These are phyloP conservation scores for Pygocentrus nattereri DNA, from an alignment of 2,797 vertebrate genomes.

Conservation along the genomic window DNA sequence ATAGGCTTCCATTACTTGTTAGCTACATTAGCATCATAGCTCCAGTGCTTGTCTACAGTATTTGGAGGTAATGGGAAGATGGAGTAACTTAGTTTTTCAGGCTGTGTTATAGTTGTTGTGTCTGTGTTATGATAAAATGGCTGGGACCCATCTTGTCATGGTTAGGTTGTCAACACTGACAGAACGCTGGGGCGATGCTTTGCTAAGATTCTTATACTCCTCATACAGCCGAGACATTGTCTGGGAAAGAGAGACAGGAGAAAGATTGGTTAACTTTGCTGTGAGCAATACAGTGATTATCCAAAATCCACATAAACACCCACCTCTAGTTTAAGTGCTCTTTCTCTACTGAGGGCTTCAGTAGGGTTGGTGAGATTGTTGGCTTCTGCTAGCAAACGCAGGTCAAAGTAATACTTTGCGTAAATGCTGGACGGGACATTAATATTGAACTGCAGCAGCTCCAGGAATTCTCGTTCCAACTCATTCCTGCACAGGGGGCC, in stretches of 20 bases:
- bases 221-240: conserved; percentile 94
- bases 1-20: too few species aligned
- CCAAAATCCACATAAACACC: background rate
- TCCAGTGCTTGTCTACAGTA: too few species aligned
- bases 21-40: too few species aligned
- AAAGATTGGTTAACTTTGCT: background rate
- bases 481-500: conserved; percentile 54
- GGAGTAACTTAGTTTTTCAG: background rate
- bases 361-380: conserved; percentile 94
- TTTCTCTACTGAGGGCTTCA: conserved; percentile 92
- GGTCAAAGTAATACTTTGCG: conserved; percentile 98
- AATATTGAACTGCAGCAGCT: conserved; percentile 97
- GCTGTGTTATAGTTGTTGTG: background rate
- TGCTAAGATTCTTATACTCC: conserved; percentile 92
- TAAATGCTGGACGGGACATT: conserved; percentile 98
- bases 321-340: conserved; percentile 94
- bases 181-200: conserved; percentile 87
- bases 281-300: background rate
- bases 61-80: too few species aligned
- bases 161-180: conserved; percentile 93
- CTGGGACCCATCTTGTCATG: conserved; percentile 89
- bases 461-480: conserved; percentile 94
- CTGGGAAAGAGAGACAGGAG: conserved; percentile 68
- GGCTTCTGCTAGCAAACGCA: conserved; percentile 91
- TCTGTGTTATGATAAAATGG: conserved; percentile 93